These are phyloP conservation scores for Xanthia icteritia DNA, from an alignment of 2,888 invertebrate genomes.

Conservation along the genomic window DNA sequence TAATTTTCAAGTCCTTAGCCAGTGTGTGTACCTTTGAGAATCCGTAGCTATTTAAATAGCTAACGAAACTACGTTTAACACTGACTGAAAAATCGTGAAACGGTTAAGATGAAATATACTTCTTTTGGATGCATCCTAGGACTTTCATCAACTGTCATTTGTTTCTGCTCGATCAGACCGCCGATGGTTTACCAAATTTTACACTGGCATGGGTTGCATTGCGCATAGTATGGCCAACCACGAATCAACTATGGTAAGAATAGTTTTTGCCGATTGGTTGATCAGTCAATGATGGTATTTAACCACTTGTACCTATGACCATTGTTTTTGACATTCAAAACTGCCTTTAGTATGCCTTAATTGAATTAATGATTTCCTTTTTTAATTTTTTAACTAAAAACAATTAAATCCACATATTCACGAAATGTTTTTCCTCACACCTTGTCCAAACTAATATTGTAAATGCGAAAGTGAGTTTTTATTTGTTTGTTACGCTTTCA, in stretches of 20 bases:
- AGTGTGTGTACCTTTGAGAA: background rate
- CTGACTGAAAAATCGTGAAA: background rate
- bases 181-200: background rate
- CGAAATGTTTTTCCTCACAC: background rate
- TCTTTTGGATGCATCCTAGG: background rate
- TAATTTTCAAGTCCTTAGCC: background rate
- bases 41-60: background rate
- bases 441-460: constrained; percentile 6
- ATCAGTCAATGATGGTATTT: background rate
- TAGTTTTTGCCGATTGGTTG: background rate
- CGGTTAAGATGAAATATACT: background rate
- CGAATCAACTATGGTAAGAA: background rate
- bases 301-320: background rate
- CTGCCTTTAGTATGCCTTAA: background rate
- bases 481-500: too few species aligned
- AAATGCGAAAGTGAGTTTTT: too few species aligned
- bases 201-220: background rate
- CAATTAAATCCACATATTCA: background rate
- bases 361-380: background rate
- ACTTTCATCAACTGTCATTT: background rate
- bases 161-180: background rate
- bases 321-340: background rate
- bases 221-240: background rate
- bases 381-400: background rate
- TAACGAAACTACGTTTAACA: background rate